phyloP scores from a whole-genome alignment of 2,113 vertebrate species.

The Spea bombifrons region DNA sequence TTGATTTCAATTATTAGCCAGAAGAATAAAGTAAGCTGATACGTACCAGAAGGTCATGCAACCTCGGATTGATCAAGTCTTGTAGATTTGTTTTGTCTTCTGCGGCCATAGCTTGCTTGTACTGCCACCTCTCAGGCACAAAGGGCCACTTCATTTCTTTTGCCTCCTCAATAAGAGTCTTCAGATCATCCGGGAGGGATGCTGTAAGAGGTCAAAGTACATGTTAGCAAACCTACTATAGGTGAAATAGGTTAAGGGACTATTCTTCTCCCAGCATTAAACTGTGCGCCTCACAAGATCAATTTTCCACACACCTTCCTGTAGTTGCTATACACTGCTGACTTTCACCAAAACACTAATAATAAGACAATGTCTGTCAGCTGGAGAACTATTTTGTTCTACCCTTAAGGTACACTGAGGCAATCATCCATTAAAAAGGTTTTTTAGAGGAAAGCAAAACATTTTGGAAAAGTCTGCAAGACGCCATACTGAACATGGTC shows the following conservation, averaged over 20 bases:
- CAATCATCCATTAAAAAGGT: conserved; percentile 59
- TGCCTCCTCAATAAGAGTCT: conserved; percentile 82
- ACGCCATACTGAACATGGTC: conserved; percentile 44
- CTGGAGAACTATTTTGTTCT: conserved; percentile 53
- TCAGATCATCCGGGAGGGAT: conserved; percentile 74
- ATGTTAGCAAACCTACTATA: conserved; percentile 58
- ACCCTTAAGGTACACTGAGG: conserved; percentile 67
- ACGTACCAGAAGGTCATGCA: conserved; percentile 82
- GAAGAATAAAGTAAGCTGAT: conserved; percentile 42
- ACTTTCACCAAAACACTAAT: conserved; percentile 48
- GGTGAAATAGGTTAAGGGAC: conserved; percentile 48
- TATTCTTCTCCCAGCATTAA: conserved; percentile 38
- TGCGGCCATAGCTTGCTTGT: conserved; percentile 74
- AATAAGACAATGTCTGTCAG: conserved; percentile 53
- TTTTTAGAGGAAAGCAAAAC: conserved; percentile 63
- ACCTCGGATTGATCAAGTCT: conserved; percentile 71
- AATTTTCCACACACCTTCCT: conserved; percentile 27
- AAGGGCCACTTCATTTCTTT: conserved; percentile 95
- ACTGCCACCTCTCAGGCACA: conserved; percentile 95
- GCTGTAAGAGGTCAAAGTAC: conserved; percentile 75
- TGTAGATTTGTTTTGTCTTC: conserved; percentile 89
- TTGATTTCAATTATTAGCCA: neutral
- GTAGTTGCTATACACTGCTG: conserved; percentile 48
- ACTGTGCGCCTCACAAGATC: conserved; percentile 46
- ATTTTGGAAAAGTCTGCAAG: conserved; percentile 48